Conservation (phyloP, 2,888 invertebrate species). For the Phymatocera aterrima region DNA sequence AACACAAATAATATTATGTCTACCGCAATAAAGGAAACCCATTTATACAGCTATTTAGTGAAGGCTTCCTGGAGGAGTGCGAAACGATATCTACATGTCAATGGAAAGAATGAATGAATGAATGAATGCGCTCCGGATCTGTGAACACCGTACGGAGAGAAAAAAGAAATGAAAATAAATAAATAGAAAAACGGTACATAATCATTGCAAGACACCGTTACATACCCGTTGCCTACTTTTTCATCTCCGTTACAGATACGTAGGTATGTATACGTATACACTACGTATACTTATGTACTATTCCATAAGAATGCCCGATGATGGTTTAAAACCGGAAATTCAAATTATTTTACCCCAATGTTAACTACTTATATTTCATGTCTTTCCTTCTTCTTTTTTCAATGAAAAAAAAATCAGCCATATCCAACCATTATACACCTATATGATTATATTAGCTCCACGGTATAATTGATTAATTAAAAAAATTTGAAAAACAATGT, state of each 20-base stretch:
- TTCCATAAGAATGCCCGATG: not conserved
- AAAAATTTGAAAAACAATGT: no score
- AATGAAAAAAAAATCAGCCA: not conserved
- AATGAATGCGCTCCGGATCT: slow-evolving; percentile 52
- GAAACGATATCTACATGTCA: slow-evolving; percentile 72
- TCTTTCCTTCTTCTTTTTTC: not conserved
- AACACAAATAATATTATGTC: slow-evolving; percentile 70
- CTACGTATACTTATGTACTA: no score
- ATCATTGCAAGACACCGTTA: slow-evolving; percentile 17
- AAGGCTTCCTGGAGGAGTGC: slow-evolving; percentile 55
- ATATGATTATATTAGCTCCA: no score
- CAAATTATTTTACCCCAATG: not conserved
- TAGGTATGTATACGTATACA: no score
- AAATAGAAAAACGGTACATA: no score
- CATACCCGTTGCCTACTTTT: no score
- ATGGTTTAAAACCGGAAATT: not conserved
- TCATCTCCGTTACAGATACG: no score
- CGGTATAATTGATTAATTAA: no score
- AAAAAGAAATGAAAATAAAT: not conserved
- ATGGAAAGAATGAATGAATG: no score
- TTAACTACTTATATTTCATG: not conserved
- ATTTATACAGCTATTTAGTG: slow-evolving; percentile 64
- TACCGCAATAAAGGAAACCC: slow-evolving; percentile 58
- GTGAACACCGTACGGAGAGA: not conserved
- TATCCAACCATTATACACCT: no score